Evolutionary conservation across 2,888 invertebrate species (phyloP).

Genomic region (Drosophila falleni): DNA sequence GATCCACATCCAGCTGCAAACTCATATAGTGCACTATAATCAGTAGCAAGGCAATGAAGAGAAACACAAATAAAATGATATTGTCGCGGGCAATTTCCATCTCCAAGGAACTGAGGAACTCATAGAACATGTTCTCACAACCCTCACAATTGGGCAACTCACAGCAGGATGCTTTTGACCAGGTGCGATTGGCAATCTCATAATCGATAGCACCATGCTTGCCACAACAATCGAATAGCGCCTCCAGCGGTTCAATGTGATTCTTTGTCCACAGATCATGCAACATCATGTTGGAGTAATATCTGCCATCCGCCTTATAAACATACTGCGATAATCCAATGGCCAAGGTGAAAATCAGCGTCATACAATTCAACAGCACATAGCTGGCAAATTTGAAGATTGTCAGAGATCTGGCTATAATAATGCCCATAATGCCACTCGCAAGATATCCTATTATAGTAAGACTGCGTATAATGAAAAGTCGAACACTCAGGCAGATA

Average conservation of each 20-base stretch:
- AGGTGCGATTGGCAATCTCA: conserved; percentile 36
- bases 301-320: neutral
- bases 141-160: conserved; percentile 41
- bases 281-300: conserved; percentile 29
- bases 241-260: conserved; percentile 35
- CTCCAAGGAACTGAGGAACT: conserved; percentile 36
- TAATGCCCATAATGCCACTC: conserved; percentile 50
- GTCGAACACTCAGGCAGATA: conserved; percentile 13
- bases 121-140: conserved; percentile 29
- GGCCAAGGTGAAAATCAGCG: conserved; percentile 22
- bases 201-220: conserved; percentile 50
- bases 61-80: conserved; percentile 31
- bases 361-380: conserved; percentile 19
- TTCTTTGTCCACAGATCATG: conserved; percentile 43
- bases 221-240: conserved; percentile 54
- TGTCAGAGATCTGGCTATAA: conserved; percentile 18
- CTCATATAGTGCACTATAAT: conserved; percentile 23
- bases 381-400: conserved; percentile 37
- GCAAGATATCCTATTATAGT: conserved; percentile 13
- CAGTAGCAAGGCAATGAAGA: conserved; percentile 24
- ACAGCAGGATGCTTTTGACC: conserved; percentile 51
- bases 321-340: conserved; percentile 39
- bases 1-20: conserved; percentile 16
- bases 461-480: conserved; percentile 32
- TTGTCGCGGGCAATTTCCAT: conserved; percentile 60